Conservation (phyloP, 2,797 vertebrate species). For the Rhinogobio ventralis region DNA sequence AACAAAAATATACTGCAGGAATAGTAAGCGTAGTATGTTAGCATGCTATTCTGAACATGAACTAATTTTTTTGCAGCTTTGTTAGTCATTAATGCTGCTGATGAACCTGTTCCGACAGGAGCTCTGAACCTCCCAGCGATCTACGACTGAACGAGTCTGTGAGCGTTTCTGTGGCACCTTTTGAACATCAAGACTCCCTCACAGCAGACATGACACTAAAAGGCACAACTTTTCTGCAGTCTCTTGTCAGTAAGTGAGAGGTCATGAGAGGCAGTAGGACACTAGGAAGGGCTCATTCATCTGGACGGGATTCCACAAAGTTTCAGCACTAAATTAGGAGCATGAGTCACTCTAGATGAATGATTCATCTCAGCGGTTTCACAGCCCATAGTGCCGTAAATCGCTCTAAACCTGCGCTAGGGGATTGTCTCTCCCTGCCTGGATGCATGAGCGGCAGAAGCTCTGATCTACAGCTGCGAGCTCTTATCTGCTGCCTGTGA, state of each 20-base stretch:
- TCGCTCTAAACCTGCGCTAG: slow-evolving; percentile 20
- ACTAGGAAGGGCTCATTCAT: slow-evolving; percentile 19
- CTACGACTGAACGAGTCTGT: not conserved
- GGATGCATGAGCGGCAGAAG: not conserved
- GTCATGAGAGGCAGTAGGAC: not conserved
- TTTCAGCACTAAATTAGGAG: slow-evolving; percentile 19
- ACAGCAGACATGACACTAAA: not conserved
- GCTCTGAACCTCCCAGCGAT: not conserved
- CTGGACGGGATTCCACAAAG: slow-evolving; percentile 1
- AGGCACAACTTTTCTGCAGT: not conserved
- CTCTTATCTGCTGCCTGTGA: slow-evolving; percentile 2
- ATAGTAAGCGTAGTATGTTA: not conserved
- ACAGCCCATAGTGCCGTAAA: slow-evolving; percentile 22
- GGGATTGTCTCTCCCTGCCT: slow-evolving; percentile 11
- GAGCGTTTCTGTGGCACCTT: not conserved
- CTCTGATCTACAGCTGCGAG: not conserved
- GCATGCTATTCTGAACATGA: not conserved
- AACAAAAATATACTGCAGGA: not conserved
- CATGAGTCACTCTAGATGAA: slow-evolving; percentile 32
- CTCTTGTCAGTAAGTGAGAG: not conserved
- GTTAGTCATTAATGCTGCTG: not conserved
- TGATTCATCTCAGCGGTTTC: slow-evolving; percentile 13
- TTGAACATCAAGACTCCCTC: not conserved
- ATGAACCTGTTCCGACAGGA: slow-evolving; percentile 1
- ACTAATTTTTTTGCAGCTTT: not conserved